Base-by-base conservation (phyloP, 2,888 invertebrate species). In the Punctoribates punctum region DNA sequence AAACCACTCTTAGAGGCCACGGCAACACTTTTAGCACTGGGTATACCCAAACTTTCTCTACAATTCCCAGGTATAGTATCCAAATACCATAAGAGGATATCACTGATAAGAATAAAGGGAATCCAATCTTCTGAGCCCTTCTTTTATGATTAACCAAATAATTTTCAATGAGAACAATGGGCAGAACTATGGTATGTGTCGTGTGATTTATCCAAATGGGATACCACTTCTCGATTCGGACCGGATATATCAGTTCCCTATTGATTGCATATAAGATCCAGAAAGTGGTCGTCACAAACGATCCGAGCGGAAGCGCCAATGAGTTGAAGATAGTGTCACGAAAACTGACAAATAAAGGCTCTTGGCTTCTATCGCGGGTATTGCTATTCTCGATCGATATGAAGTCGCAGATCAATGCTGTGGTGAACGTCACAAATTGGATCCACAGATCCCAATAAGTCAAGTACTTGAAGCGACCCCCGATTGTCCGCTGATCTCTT, bases 191-290 rank as follows among this genome's bases (percentile, higher is more conserved):
- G 15, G 73, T 48, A 25, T 73, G 73, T 9, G 38, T 48, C 1
- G 5, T 42, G 86, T 97, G 96, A 83, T 97, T 97, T 76, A 96
- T 86, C 96, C 96, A 96, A 73, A 85, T 83, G 9, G 97, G 96
- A 82, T 96, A 95, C 81, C 90, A 91, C 20, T 88, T 86, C 83
- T 96, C 96, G 80, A 96, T 84, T 38, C 88, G 89, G 83, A 88
- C 89, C 0, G 96, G 96, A 81, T 94, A 90, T 57, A 97, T 93
- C 75, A 97, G 85, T 84, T 95, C 94, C 80, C 96, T 88, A 83
- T 97, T 93, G 67, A 96, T 88, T 74, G 90, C 88, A 87, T 93
- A 95, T 51, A 97, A 85, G 0, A 88, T 88, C 96, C 96, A 97
- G 84, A 96, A 97, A 23, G 92, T 89, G 1, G 90, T 83, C 54